Percentiles rank a stretch among this genome's conserved stretches.
phyloP scores from a whole-genome alignment of 1,140 invertebrate genomes.

The Lepeophtheirus salmonis region DNA sequence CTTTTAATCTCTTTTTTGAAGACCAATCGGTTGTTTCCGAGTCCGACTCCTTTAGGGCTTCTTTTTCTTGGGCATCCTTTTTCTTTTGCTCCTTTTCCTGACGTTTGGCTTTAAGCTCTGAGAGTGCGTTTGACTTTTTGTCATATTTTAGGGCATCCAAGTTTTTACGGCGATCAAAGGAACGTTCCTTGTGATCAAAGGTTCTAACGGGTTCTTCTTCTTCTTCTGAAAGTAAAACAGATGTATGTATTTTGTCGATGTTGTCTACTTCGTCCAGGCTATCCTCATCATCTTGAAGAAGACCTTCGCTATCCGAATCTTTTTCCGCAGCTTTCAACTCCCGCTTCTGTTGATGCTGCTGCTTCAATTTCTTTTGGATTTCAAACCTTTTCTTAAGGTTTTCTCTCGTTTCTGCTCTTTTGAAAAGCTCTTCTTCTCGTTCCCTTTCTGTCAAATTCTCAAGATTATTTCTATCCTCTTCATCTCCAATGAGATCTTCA shows the following conservation, averaged over 20 bases:
- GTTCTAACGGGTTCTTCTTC: slow-evolving; percentile 31
- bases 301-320: slow-evolving; percentile 24
- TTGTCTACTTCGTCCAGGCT: slow-evolving; percentile 31
- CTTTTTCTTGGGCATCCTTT: slow-evolving; percentile 2
- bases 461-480: slow-evolving; percentile 68
- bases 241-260: too few species aligned
- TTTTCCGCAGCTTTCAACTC: slow-evolving; percentile 24
- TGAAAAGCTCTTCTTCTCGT: slow-evolving; percentile 88
- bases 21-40: too few species aligned
- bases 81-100: slow-evolving; percentile 46
- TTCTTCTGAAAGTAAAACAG: slow-evolving; percentile 28
- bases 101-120: slow-evolving; percentile 62
- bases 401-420: slow-evolving; percentile 79
- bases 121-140: slow-evolving; percentile 77
- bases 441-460: slow-evolving; percentile 91
- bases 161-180: slow-evolving; percentile 74
- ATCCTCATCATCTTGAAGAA: slow-evolving; percentile 23
- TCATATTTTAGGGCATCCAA: slow-evolving; percentile 69
- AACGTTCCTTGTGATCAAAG: slow-evolving; percentile 51
- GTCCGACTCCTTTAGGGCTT: slow-evolving; percentile 32
- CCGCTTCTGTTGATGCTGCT: slow-evolving; percentile 41
- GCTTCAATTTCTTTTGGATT: slow-evolving; percentile 79
- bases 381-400: slow-evolving; percentile 83
- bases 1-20: too few species aligned
- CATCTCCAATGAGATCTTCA: slow-evolving; percentile 91